These are phyloP conservation scores for Phragmatobia fuliginosa DNA, from an alignment of 2,888 invertebrate species.

Conservation along the genomic window DNA sequence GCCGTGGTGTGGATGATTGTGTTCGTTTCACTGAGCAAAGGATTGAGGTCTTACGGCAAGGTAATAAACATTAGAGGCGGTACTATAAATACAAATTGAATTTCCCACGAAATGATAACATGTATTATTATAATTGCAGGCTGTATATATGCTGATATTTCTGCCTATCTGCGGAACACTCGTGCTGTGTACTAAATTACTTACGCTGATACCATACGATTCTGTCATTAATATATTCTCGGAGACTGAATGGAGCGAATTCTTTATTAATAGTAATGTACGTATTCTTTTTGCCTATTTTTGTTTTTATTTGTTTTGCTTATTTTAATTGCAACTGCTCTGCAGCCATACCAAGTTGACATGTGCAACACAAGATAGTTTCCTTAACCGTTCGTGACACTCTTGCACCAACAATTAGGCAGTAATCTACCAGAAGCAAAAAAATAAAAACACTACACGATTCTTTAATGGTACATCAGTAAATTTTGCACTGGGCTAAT, in stretches of 20 bases:
- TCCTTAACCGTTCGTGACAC: not conserved
- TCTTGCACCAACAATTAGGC: not conserved
- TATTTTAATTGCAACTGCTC: not conserved
- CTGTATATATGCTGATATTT: conserved; percentile 91
- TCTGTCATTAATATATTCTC: conserved; percentile 90
- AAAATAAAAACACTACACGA: not conserved
- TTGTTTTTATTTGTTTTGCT: not conserved
- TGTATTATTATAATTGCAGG: conserved; percentile 66
- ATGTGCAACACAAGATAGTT: not conserved
- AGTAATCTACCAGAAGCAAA: not conserved
- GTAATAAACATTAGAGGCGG: conserved; percentile 69
- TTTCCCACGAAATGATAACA: conserved; percentile 34
- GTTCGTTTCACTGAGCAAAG: conserved; percentile 95
- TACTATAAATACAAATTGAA: conserved; percentile 24
- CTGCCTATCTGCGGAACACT: conserved; percentile 92
- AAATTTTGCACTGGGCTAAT: not conserved
- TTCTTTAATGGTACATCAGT: not conserved
- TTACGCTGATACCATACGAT: conserved; percentile 90
- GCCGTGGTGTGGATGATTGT: conserved; percentile 96
- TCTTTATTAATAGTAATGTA: conserved; percentile 93
- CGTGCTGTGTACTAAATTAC: conserved; percentile 90
- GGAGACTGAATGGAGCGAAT: conserved; percentile 93
- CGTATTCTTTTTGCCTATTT: conserved; percentile 46
- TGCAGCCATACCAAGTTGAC: not conserved
- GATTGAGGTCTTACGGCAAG: conserved; percentile 94